Percentiles rank a stretch among this genome's conserved stretches.
Conservation (phyloP, 1,140 invertebrate genomes). For the Drosophila sturtevanti region DNA sequence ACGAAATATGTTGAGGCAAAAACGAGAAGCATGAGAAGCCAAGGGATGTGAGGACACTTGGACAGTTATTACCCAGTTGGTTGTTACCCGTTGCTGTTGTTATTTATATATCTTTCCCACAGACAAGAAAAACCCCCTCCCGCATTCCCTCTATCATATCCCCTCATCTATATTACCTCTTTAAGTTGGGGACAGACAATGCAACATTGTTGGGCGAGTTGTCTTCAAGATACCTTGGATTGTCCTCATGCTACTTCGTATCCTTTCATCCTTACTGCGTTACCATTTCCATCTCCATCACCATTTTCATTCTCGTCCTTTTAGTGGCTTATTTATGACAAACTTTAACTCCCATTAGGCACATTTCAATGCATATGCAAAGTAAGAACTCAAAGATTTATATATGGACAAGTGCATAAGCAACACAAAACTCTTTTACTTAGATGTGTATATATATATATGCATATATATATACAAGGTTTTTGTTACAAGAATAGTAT, state of each 20-base stretch:
- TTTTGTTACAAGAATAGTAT: not conserved
- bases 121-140: constrained; percentile 39
- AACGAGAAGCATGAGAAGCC: constrained; percentile 15
- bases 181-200: constrained; percentile 27
- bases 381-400: constrained; percentile 42
- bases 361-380: constrained; percentile 78
- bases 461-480: not conserved
- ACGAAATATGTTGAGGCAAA: constrained; percentile 62
- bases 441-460: not conserved
- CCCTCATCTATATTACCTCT: constrained; percentile 8
- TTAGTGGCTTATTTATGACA: constrained; percentile 73
- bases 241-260: constrained; percentile 1
- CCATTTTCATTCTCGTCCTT: not conserved
- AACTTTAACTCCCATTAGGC: constrained; percentile 70
- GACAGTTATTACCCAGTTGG: constrained; percentile 53
- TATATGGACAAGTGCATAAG: constrained; percentile 50
- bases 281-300: not conserved
- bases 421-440: constrained; percentile 6
- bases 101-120: constrained; percentile 36
- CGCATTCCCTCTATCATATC: constrained; percentile 4
- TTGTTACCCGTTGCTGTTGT: constrained; percentile 30
- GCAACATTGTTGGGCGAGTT: constrained; percentile 18
- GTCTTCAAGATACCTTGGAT: constrained; percentile 2
- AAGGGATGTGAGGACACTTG: constrained; percentile 4
- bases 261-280: not conserved